A percentile compares a stretch with the other conserved stretches of the same genome.
Evolutionary conservation across 1,140 invertebrate species (phyloP).

Genomic region (Luehdorfia chinensis): DNA sequence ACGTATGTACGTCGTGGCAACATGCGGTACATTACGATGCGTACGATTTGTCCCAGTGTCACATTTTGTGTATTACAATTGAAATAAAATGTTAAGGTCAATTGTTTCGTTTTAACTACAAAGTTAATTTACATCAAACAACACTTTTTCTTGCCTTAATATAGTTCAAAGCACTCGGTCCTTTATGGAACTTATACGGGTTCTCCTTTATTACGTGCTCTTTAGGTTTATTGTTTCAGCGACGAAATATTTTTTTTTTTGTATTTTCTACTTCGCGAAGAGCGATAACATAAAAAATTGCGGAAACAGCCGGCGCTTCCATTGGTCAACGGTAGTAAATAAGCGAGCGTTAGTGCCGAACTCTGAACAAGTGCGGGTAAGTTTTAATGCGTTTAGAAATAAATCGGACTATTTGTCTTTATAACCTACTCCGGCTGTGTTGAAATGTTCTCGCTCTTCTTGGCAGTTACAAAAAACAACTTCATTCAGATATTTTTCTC

Average conservation of each 20-base stretch:
- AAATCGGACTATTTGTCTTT: constrained; percentile 64
- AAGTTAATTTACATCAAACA: no score
- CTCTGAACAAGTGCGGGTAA: constrained; percentile 31
- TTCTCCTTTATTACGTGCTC: constrained; percentile 6
- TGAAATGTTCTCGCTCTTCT: constrained; percentile 25
- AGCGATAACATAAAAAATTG: constrained; percentile 15
- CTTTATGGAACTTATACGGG: constrained; percentile 12
- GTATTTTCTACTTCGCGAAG: constrained; percentile 15
- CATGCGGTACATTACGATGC: no score
- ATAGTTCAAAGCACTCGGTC: no score
- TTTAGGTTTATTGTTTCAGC: constrained; percentile 9
- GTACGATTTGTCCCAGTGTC: no score
- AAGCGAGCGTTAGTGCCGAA: constrained; percentile 16
- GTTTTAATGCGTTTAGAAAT: constrained; percentile 63
- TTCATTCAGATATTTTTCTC: not conserved
- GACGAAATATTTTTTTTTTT: constrained; percentile 22
- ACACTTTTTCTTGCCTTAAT: no score
- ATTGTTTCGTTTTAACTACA: no score
- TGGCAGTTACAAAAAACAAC: not conserved
- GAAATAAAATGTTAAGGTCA: no score
- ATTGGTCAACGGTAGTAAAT: constrained; percentile 40
- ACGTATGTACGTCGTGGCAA: no score
- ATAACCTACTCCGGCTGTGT: constrained; percentile 39
- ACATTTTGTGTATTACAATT: no score
- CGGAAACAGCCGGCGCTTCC: constrained; percentile 15